Percentiles rank a stretch among this genome's conserved stretches.
Conservation (phyloP, 2,888 invertebrate species). For the Chydorus sphaericus region DNA sequence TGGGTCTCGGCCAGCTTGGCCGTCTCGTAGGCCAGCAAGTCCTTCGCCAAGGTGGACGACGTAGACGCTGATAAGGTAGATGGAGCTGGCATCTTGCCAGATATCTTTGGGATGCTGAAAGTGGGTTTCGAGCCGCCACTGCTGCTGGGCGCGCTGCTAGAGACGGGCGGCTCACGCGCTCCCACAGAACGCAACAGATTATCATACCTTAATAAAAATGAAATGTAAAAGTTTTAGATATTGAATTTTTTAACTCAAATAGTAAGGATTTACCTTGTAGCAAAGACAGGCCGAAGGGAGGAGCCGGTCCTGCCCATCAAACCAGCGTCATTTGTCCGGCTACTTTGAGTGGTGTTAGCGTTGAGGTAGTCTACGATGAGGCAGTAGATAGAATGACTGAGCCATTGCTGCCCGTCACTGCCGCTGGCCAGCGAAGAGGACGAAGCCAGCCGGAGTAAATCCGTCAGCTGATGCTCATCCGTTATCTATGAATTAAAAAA, state of each 20-base stretch:
- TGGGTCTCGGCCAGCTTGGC: not conserved
- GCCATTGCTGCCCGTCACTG: slow-evolving; percentile 59
- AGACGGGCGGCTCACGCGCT: not conserved
- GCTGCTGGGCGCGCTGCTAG: not conserved
- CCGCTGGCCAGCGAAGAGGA: slow-evolving; percentile 19
- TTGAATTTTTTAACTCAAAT: too few species aligned
- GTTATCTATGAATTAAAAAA: too few species aligned
- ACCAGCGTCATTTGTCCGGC: too few species aligned
- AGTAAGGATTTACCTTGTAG: too few species aligned
- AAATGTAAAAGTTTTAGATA: too few species aligned
- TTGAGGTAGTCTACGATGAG: slow-evolving; percentile 57
- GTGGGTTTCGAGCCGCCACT: not conserved
- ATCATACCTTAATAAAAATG: slow-evolving; percentile 36
- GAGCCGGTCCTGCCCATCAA: too few species aligned
- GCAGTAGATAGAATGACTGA: slow-evolving; percentile 74
- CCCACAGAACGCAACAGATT: not conserved
- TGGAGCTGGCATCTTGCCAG: too few species aligned
- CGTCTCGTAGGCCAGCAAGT: not conserved
- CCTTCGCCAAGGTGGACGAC: too few species aligned
- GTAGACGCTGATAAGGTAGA: too few species aligned
- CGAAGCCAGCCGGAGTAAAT: slow-evolving; percentile 54
- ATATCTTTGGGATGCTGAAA: not conserved
- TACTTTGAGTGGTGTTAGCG: not conserved
- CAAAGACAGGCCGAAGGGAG: too few species aligned
- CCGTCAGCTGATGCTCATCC: slow-evolving; percentile 59